Conservation (phyloP, 1,140 invertebrate species). For the Antheraea mylitta region DNA sequence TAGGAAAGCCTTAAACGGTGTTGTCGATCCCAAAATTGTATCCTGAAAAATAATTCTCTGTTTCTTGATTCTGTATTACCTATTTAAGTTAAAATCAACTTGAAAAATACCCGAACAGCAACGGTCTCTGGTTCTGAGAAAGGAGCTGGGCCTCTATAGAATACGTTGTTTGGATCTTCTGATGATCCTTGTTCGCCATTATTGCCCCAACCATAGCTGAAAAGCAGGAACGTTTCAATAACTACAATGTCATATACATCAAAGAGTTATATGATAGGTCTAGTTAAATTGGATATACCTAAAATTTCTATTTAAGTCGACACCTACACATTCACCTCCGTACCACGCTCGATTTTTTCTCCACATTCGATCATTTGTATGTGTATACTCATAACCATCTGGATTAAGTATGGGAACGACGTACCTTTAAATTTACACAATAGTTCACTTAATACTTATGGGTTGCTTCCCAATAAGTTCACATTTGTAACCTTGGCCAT, state of each 20-base stretch:
- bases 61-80: not conserved
- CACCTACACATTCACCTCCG: conserved; percentile 82
- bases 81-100: not conserved
- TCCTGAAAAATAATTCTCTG: conserved; percentile 61
- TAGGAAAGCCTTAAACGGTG: conserved; percentile 86
- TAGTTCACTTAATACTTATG: too few species aligned
- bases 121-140: conserved; percentile 96
- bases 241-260: too few species aligned
- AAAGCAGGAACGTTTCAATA: conserved; percentile 17
- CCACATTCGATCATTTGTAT: conserved; percentile 88
- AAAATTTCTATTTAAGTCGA: conserved; percentile 91
- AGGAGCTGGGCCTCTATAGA: conserved; percentile 90
- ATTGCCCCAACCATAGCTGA: conserved; percentile 85
- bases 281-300: too few species aligned
- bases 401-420: conserved; percentile 90
- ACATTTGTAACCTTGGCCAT: not conserved
- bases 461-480: too few species aligned
- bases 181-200: conserved; percentile 86
- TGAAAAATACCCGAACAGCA: conserved; percentile 78
- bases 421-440: conserved; percentile 60
- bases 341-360: conserved; percentile 85
- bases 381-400: conserved; percentile 91
- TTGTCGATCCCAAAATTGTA: conserved; percentile 77
- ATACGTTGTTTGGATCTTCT: conserved; percentile 90
- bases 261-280: too few species aligned